Percentiles rank a stretch among this genome's conserved stretches.
Evolutionary conservation across 2,113 vertebrate species (phyloP).

Genomic region (Neogale vison): DNA sequence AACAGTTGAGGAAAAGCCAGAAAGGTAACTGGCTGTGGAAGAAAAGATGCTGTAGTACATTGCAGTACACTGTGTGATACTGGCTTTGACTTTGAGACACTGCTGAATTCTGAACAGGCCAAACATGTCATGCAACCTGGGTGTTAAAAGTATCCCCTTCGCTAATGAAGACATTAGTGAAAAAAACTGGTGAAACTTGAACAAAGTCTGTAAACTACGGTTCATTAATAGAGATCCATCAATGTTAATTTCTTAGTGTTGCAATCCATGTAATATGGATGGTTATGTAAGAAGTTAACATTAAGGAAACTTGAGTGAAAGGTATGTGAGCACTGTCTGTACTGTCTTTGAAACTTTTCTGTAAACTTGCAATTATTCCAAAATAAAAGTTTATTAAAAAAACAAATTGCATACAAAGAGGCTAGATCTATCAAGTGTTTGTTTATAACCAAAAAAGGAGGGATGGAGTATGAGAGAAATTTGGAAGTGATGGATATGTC

Average conservation of each 20-base stretch:
- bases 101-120: not conserved
- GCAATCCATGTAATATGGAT: not conserved
- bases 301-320: not conserved
- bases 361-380: not conserved
- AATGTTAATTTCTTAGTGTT: not conserved
- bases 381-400: constrained; percentile 14
- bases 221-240: not conserved
- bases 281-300: not conserved
- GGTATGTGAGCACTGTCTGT: not conserved
- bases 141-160: not conserved
- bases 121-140: not conserved
- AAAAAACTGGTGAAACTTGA: not conserved
- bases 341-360: not conserved
- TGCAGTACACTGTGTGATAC: not conserved
- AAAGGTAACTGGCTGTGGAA: not conserved
- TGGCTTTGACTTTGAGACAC: not conserved
- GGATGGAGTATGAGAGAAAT: not conserved
- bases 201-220: not conserved
- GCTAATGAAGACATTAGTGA: not conserved
- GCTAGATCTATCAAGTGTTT: not conserved
- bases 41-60: not conserved
- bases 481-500: not conserved
- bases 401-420: not conserved
- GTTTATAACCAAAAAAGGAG: not conserved
- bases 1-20: not conserved